A percentile compares a stretch with the other conserved stretches of the same genome.
phyloP scores from a whole-genome alignment of 2,797 vertebrate genomes.

The Parambassis ranga region DNA sequence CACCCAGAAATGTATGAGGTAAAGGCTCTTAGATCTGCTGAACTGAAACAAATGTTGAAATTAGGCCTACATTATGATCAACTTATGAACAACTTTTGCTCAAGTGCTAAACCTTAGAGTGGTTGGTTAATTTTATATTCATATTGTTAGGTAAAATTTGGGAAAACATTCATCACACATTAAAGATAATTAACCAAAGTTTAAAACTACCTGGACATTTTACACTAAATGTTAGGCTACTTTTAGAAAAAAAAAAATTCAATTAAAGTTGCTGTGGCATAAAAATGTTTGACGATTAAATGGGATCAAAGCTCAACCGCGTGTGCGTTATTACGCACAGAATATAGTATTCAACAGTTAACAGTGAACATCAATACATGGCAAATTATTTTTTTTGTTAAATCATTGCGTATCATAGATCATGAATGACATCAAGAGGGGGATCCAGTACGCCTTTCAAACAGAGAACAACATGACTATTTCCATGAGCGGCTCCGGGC shows the following conservation, averaged over 20 bases:
- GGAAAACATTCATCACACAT: too few relatives aligned
- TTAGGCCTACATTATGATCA: too few relatives aligned
- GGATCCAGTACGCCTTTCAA: conserved; percentile 94
- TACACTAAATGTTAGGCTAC: too few relatives aligned
- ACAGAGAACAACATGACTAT: conserved; percentile 89
- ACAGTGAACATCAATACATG: background rate
- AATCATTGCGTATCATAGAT: conserved; percentile 76
- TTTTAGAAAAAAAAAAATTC: too few relatives aligned
- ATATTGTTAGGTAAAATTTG: too few relatives aligned
- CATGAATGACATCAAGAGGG: conserved; percentile 94
- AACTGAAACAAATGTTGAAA: too few relatives aligned
- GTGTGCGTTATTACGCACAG: conserved; percentile 5
- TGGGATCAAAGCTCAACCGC: too few relatives aligned
- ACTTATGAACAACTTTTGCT: too few relatives aligned
- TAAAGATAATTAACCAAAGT: too few relatives aligned
- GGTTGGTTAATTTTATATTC: background rate
- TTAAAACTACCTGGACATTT: too few relatives aligned
- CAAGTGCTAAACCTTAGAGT: background rate
- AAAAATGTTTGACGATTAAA: background rate
- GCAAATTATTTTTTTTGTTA: background rate
- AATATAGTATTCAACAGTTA: background rate
- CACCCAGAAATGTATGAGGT: conserved; percentile 91
- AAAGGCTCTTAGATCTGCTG: too few relatives aligned
- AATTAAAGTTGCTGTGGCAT: background rate
- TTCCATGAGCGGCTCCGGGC: conserved; percentile 89